Base-by-base conservation (phyloP, 2,113 vertebrate genomes). In the Engystomops pustulosus region DNA sequence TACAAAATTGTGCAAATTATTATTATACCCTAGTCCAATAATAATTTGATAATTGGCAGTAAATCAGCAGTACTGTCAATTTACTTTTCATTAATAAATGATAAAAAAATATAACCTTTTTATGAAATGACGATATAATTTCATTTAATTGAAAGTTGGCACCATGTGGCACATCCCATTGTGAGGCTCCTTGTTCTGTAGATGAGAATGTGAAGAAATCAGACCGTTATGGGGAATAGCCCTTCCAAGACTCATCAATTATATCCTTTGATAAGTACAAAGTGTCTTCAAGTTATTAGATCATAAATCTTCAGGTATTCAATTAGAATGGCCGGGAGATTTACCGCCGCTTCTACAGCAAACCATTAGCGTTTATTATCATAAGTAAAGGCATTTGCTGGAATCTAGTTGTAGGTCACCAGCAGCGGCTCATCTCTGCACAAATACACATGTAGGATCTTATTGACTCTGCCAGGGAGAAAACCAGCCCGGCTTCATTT, bases 321-420 rank as follows among this genome's bases (percentile, higher is more conserved):
- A 81, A 81, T 81, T 81, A 81, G 65, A 62, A 79, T n/a, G 36
- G 77, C 58, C 10, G 36, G n/a, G 77, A 81, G 79, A 81, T 81
- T 81, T 71, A 81, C 67, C 38, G 67, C 30, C 12, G 67, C 67
- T 70, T 65, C 79, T n/a, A 55, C 49, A 55, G 67, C 70, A 11
- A 81, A 65, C 79, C 79, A 81, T 81, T 81, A 81, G 79, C 47
- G 67, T 81, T 81, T 81, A 81, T 81, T 81, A 81, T 70, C 67
- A 71, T 81, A 81, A 81, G 79, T 81, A 81, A 81, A 81, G 79
- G 79, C 79, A 58, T 81, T 81, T 81, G 79, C 79, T 81, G 79
- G 79, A 81, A 71, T 69, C 67, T 53, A 38, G 67, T 81, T 78
- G 67, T 68, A 81, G 79, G 79, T 81, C 79, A 81, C 67, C 67